Evolutionary conservation across 2,797 vertebrate genomes (phyloP), one percentile per base, ranked within the genome.

Genomic region (Manis pentadactyla): DNA sequence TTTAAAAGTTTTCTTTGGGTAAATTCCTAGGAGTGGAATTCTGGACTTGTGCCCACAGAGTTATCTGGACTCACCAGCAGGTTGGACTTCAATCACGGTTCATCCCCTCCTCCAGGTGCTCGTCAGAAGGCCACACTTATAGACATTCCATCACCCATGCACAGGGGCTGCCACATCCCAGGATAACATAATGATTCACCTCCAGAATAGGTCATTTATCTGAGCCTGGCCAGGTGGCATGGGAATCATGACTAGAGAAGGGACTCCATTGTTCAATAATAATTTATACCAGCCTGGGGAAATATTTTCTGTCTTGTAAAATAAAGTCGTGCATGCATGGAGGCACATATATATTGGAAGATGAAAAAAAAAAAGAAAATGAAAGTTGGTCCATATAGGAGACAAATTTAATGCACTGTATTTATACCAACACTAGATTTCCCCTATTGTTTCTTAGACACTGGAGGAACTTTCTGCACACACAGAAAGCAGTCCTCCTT

Each of bases 281-380:
- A 95, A 96, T 97, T 97, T 93, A 77, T 46, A 92, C 57, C 34
- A 66, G 61, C 75, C 39, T 61, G 31, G 81, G 81, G 93, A 94
- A 97, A 90, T 89, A 79, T 79, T 89, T 94, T 93, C 66, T 82
- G 61, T 87, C 96, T 95, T 84, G 21, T 92, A 86, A 92, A 95
- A 95, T 95, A 82, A 91, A 49, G 46, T 96, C 94, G 84, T 87
- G 79, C 79, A 61, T 81, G 87, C 78, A 89, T 1, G 6, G 51
- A 88, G 19, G 75, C 51, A 84, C 17, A 51, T 31, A 51, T 7
- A 21, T 53, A 51, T 21, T 49, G 27, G 64, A 93, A 81, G 39
- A 57, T 25, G 19, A 63, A 68, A 86, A 68, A 51, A 7, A 81
- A 37, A 13, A 63, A 90, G 46, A 46, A 29, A 27, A 37, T 14